Evolutionary conservation across 2,113 vertebrate genomes (phyloP), one percentile per base, ranked within the genome.

Genomic region (Protobothrops flavoviridis): DNA sequence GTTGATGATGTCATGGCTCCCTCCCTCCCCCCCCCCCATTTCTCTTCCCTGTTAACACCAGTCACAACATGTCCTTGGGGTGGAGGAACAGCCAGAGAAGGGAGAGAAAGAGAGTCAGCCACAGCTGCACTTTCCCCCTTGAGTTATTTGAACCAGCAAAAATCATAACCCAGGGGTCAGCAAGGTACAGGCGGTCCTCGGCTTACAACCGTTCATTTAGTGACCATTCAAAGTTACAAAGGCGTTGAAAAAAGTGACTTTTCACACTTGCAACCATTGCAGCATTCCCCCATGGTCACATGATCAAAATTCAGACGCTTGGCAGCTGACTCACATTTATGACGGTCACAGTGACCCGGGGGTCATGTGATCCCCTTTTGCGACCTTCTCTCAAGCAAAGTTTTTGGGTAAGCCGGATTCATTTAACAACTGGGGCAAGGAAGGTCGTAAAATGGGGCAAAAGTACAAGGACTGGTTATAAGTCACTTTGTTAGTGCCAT

Each of bases 61-160:
- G 97, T 87, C 95, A 1, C 13, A 94, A 93, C 97, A 95, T 3
- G 97, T 93, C 15, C 96, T 90, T 15, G 45, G 89, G 92, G 91
- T 55, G n/a, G 53, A 92, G 92, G 69, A 20, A 4, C 15, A 85
- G 92, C 95, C 93, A 57, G 93, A 87, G 6, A 33, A 64, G 55
- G n/a, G 90, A 69, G 91, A 91, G 10, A 3, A 43, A 29, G 26
- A 29, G 39, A 3, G 29, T 12, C 12, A 69, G 29, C 3, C 12
- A 0, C 1, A 21, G 11, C 23, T 86, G 23, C 45, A 29, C 23
- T 50, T 87, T 1, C 85, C 10, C 69, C 33, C 17, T 39, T 39
- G 10, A 0, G 0, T 81, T 20, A 20, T 4, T 21, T 81, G 7
- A 8, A 39, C n/a, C n/a, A 20, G 15, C 69, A 5, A 39, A 81